Base-by-base conservation (phyloP, 2,888 invertebrate genomes). In the Girardia tigrina region DNA sequence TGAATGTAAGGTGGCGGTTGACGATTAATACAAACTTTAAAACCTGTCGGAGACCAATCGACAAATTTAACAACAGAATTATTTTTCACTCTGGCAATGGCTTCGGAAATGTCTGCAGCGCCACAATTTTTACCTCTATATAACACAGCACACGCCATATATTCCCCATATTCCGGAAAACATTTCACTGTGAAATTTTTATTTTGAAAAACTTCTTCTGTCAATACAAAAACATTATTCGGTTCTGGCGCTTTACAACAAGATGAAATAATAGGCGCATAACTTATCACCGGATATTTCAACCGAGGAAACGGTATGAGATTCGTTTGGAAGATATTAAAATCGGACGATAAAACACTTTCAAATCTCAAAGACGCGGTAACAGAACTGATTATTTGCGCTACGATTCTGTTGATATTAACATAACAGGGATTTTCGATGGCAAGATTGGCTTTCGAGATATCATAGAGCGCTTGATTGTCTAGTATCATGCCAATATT, bases 121-220 rank as follows among this genome's bases (percentile, higher is more conserved):
- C 6, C 26, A 4, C 74, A 28, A 72, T 56, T 56, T 56, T 81
- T 80, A 42, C 81, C 81, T 76, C 80, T 75, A 78, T 80, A 81
- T 74, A 81, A 76, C 78, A 81, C 78, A 71, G 80, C 81, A 76
- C 81, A 81, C 26, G 81, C 81, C 81, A 81, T 81, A 29, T 90
- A 90, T 79, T 78, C 77, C n/a, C 79, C 80, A 71, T 81, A 79
- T 29, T 29, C 26, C 2, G 42, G 73, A 42, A 70, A 8, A 42
- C 91, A 90, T 80, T 89, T 89, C 0, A 91, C 91, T 91, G 91
- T 90, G 86, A 91, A 91, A 84, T 90, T 90, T 79, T 89, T 89
- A 81, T 90, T 83, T 88, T 91, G 12, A 89, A 89, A 75, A 85
- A 93, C 93, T 20, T 91, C 90, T 82, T 91, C 91, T 82, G 93